phyloP scores from a whole-genome alignment of 2,888 invertebrate species.

The Chironomus riparius region DNA sequence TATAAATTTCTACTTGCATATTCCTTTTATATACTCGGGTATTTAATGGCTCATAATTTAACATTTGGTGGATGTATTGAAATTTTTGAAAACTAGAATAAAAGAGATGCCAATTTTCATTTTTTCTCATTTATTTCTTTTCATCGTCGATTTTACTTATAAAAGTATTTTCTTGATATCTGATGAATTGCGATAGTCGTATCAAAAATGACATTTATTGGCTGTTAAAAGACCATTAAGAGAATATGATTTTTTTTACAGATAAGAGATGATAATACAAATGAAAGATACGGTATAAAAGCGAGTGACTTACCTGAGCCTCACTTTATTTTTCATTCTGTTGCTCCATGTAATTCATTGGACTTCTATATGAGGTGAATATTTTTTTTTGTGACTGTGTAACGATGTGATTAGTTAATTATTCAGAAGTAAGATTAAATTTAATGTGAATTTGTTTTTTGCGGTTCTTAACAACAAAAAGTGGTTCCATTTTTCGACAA shows the following conservation, averaged over 20 bases:
- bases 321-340: not conserved
- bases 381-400: not conserved
- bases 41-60: not conserved
- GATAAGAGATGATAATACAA: not conserved
- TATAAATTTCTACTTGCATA: not conserved
- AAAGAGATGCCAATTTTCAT: not conserved
- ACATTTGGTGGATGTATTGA: not conserved
- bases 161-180: not conserved
- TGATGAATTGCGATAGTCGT: not conserved
- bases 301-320: not conserved
- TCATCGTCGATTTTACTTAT: too few species aligned
- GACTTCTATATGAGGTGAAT: not conserved
- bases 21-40: not conserved
- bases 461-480: too few species aligned
- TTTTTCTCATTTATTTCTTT: not conserved
- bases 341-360: not conserved
- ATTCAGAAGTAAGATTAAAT: too few species aligned
- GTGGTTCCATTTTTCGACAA: too few species aligned
- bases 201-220: conserved; percentile 20
- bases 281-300: not conserved
- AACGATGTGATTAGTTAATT: too few species aligned
- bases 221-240: conserved; percentile 23
- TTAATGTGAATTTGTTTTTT: too few species aligned
- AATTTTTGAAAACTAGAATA: not conserved
- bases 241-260: conserved; percentile 13